Conservation (phyloP, 1,140 invertebrate species). For the Halyomorpha halys region DNA sequence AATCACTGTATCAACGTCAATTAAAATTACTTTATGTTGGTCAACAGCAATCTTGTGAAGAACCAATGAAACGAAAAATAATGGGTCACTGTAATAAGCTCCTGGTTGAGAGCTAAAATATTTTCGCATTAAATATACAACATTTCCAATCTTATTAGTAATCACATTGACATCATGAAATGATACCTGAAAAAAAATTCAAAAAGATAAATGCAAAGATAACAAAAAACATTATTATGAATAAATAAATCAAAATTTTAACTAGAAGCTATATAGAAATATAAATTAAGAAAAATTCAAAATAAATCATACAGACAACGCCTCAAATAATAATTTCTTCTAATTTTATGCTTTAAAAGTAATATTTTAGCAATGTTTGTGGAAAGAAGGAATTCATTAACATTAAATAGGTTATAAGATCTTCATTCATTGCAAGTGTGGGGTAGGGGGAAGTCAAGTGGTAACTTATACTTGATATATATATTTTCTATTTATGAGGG, state of each 20-base stretch:
- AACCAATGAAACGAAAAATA: slow-evolving; percentile 72
- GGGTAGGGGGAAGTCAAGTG: too few species aligned
- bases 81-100: slow-evolving; percentile 69
- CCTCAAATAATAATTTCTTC: too few species aligned
- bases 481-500: too few species aligned
- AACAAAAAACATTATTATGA: background rate
- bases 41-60: slow-evolving; percentile 54
- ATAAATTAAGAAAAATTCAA: slow-evolving; percentile 20
- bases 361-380: too few species aligned
- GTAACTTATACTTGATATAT: too few species aligned
- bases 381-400: too few species aligned
- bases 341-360: too few species aligned
- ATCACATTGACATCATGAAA: slow-evolving; percentile 53
- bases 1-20: slow-evolving; percentile 74
- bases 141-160: slow-evolving; percentile 47
- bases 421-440: too few species aligned
- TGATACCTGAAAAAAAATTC: slow-evolving; percentile 40
- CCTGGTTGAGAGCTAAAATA: slow-evolving; percentile 67
- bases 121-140: slow-evolving; percentile 56
- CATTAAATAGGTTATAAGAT: too few species aligned
- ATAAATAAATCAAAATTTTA: background rate
- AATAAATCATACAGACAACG: too few species aligned
- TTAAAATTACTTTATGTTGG: slow-evolving; percentile 53
- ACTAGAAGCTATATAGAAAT: background rate
- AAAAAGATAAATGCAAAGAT: background rate